Evolutionary conservation across 2,888 invertebrate genomes (phyloP).

Genomic region (Yponomeuta evonymella): DNA sequence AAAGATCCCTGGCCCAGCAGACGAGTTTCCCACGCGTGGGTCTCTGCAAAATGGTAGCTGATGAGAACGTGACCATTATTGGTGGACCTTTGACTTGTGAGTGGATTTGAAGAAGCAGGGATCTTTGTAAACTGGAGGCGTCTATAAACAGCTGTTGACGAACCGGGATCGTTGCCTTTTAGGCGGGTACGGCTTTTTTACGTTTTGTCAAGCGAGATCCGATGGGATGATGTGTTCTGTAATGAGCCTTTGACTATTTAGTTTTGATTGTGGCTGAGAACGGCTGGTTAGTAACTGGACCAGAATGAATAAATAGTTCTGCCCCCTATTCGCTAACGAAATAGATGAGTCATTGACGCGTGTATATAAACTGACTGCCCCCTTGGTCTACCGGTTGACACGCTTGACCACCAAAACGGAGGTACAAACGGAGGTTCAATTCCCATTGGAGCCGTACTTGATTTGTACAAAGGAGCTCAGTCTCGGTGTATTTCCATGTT

Average conservation of each 20-base stretch:
- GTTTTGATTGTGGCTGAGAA: neutral
- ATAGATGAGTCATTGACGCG: too few relatives aligned
- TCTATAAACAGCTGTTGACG: slow-evolving; percentile 70
- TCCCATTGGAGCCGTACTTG: too few relatives aligned
- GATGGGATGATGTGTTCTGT: slow-evolving; percentile 1
- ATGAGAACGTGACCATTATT: neutral
- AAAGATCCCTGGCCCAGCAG: neutral
- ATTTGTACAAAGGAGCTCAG: too few relatives aligned
- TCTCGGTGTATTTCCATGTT: too few relatives aligned
- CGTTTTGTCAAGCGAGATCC: slow-evolving; percentile 33
- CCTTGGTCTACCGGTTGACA: too few relatives aligned
- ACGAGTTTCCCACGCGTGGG: neutral
- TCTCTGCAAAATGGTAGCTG: neutral
- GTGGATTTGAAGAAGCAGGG: slow-evolving; percentile 20
- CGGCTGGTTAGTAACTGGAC: too few relatives aligned
- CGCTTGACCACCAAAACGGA: too few relatives aligned
- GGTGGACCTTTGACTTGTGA: too few relatives aligned
- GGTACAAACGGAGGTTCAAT: too few relatives aligned
- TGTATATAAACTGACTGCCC: too few relatives aligned
- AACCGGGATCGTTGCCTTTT: slow-evolving; percentile 47
- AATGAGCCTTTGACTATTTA: slow-evolving; percentile 3
- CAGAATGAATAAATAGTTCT: too few relatives aligned
- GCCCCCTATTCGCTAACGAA: too few relatives aligned
- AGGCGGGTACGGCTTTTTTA: slow-evolving; percentile 25
- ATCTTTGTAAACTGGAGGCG: slow-evolving; percentile 37